A percentile compares a stretch with the other conserved stretches of the same genome.
Evolutionary conservation across 2,888 invertebrate species (phyloP).

Genomic region (Tiphia femorata): DNA sequence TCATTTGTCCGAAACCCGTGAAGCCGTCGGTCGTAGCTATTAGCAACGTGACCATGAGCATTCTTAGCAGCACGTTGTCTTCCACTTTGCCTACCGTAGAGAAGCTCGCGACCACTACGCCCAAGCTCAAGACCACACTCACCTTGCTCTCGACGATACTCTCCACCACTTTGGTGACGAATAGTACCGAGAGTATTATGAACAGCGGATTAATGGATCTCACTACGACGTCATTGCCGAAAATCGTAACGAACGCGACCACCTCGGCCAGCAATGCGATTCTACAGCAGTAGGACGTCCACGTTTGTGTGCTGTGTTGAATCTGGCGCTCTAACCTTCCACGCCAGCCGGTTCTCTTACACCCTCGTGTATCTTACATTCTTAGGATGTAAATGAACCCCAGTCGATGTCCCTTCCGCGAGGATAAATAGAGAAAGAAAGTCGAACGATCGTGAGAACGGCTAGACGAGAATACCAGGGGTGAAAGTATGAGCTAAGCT

Average conservation of each 20-base stretch:
- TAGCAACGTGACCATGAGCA: slow-evolving; percentile 48
- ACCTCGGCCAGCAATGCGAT: slow-evolving; percentile 54
- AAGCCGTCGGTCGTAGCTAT: slow-evolving; percentile 38
- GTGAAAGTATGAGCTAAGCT: no score
- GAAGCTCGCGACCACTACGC: slow-evolving; percentile 44
- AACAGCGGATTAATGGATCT: slow-evolving; percentile 41
- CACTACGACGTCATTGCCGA: slow-evolving; percentile 53
- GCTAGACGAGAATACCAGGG: no score
- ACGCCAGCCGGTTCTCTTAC: no score
- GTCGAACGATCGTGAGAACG: neutral
- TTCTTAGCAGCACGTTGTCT: slow-evolving; percentile 45
- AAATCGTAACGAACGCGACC: slow-evolving; percentile 51
- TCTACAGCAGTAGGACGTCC: slow-evolving; percentile 38
- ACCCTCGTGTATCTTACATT: no score
- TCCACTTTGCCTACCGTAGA: slow-evolving; percentile 49
- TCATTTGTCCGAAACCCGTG: slow-evolving; percentile 53
- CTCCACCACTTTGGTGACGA: slow-evolving; percentile 45
- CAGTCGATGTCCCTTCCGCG: no score
- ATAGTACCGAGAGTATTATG: slow-evolving; percentile 46
- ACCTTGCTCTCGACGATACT: slow-evolving; percentile 45
- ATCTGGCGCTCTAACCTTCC: slow-evolving; percentile 33
- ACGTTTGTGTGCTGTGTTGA: slow-evolving; percentile 40
- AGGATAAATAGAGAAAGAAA: neutral
- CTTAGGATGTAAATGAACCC: no score
- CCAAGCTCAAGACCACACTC: slow-evolving; percentile 50